These are phyloP conservation scores for Chaitophorus viminalis DNA, from an alignment of 2,888 invertebrate species.

Conservation along the genomic window DNA sequence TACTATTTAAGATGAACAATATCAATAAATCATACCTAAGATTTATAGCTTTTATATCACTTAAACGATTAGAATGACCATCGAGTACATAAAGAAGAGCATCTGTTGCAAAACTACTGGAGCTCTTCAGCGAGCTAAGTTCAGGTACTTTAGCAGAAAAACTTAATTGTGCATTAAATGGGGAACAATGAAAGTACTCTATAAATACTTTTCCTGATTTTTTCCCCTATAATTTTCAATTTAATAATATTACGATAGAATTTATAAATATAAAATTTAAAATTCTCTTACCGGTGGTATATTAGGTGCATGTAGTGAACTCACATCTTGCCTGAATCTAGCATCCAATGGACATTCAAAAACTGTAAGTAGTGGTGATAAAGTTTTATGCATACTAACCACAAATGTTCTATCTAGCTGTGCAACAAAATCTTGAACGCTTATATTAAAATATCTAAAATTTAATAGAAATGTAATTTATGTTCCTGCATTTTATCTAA, in stretches of 20 bases:
- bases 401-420: constrained; percentile 77
- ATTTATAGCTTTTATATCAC: constrained; percentile 47
- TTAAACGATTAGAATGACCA: constrained; percentile 52
- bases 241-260: neutral
- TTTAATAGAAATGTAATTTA: constrained; percentile 53
- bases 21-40: constrained; percentile 38
- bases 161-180: constrained; percentile 47
- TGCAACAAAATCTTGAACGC: constrained; percentile 76
- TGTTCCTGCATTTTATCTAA: neutral
- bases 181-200: constrained; percentile 46
- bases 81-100: constrained; percentile 46
- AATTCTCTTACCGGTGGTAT: constrained; percentile 62
- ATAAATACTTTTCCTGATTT: constrained; percentile 34
- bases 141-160: constrained; percentile 52
- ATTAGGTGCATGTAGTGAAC: constrained; percentile 73
- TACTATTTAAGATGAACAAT: neutral
- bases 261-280: neutral
- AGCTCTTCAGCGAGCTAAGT: constrained; percentile 37
- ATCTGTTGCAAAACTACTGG: constrained; percentile 55
- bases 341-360: constrained; percentile 54
- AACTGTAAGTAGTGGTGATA: constrained; percentile 72
- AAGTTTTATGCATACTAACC: constrained; percentile 72
- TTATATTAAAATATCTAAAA: constrained; percentile 71
- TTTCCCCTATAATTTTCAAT: constrained; percentile 19
- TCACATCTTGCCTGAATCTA: constrained; percentile 72